Base-by-base conservation (phyloP, 2,113 vertebrate species). In the Xyrauchen texanus region DNA sequence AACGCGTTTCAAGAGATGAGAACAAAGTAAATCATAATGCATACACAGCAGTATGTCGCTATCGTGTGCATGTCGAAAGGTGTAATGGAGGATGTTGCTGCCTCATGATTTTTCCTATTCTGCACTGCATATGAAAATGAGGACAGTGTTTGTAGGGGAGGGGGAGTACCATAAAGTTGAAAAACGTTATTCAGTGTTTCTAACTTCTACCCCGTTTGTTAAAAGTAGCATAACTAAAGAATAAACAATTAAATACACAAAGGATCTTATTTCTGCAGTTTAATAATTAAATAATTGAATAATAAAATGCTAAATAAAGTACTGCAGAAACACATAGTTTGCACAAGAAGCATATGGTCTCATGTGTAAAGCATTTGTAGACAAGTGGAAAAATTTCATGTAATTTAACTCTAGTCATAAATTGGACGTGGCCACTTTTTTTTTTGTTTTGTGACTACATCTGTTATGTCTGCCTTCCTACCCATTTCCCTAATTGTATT, bases 41-140 rank as follows among this genome's bases (percentile, higher is more conserved):
- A 75, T 51, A 52, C 44, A 42, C 42, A 42, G 62, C 42, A 74
- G 21, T n/a, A 57, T 67, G n/a, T 69, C 55, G 49, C 44, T 67
- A 46, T 57, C n/a, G 34, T 8, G 42, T 47, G 45, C 53, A 49
- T 78, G 53, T 49, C 4, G 46, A 75, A 75, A 49, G 15, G 72
- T 75, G 72, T 47, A 8, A 21, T 16, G 55, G 45, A 61, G 57
- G 58, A 74, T 7, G 69, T 74, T 63, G 72, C 72, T 61, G 72
- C 72, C 72, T 75, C 72, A 63, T 75, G 45, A 63, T n/a, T 75
- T 75, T 61, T 63, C 21, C 44, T 8, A 51, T 51, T 75, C 60
- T 63, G 58, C 57, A 49, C 15, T 51, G 71, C 58, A 74, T 62
- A 46, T 62, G 58, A 46, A 73, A 74, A 62, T 62, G 69, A 51